phyloP scores from a whole-genome alignment of 2,888 invertebrate genomes.

The Yponomeuta evonymella region DNA sequence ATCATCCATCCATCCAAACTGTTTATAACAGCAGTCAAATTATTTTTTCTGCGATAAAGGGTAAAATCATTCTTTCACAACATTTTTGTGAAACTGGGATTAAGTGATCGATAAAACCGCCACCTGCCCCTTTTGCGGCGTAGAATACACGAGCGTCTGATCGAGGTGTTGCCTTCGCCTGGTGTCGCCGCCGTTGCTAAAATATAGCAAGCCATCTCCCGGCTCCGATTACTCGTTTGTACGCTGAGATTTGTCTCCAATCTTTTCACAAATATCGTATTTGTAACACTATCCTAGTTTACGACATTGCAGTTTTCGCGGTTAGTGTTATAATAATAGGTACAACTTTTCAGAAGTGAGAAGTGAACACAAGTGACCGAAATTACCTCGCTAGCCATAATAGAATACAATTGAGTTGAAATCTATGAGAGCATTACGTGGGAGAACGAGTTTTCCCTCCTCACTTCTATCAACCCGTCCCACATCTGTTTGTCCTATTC shows the following conservation, averaged over 20 bases:
- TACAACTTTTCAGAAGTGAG: too few species aligned
- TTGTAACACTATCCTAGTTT: slow-evolving; percentile 32
- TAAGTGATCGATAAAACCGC: not conserved
- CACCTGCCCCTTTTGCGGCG: not conserved
- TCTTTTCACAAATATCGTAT: slow-evolving; percentile 41
- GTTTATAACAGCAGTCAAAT: too few species aligned
- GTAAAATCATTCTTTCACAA: not conserved
- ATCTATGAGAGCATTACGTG: not conserved
- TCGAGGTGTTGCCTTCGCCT: slow-evolving; percentile 44
- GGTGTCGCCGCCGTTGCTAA: slow-evolving; percentile 57
- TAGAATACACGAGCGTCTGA: not conserved
- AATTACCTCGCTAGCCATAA: too few species aligned
- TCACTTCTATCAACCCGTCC: not conserved
- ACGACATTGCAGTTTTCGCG: too few species aligned
- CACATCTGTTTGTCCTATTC: slow-evolving; percentile 12
- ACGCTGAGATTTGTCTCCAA: slow-evolving; percentile 46
- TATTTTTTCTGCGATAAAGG: not conserved
- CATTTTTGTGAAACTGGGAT: not conserved
- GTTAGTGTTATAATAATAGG: too few species aligned
- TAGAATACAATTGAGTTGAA: too few species aligned
- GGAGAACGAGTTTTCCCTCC: not conserved
- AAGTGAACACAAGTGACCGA: too few species aligned
- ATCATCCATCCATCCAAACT: too few species aligned
- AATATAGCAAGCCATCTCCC: slow-evolving; percentile 61
- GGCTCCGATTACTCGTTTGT: slow-evolving; percentile 59